Conservation (phyloP, 2,113 vertebrate species). For the Opisthocomus hoazin region DNA sequence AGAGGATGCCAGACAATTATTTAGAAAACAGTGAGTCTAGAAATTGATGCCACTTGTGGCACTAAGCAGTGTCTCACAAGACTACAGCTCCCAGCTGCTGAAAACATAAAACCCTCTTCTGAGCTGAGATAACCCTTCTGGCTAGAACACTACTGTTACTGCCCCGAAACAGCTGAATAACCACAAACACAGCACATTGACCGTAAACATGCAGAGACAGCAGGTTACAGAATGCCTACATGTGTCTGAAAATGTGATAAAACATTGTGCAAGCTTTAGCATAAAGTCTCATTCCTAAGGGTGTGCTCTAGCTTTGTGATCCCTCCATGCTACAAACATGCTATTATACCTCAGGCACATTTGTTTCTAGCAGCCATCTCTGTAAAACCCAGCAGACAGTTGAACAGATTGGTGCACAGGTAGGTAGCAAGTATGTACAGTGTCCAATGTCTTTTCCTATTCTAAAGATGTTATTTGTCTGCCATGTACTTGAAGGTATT, state of each 20-base stretch:
- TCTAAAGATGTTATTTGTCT: neutral
- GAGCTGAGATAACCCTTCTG: neutral
- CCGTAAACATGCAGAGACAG: neutral
- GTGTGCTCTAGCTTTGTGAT: neutral
- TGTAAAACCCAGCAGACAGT: neutral
- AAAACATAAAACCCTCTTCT: neutral
- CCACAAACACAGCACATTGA: neutral
- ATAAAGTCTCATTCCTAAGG: neutral
- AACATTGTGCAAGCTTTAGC: neutral
- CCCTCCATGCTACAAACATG: neutral
- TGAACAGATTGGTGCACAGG: neutral
- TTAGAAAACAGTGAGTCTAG: neutral
- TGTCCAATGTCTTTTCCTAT: neutral
- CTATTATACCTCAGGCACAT: neutral
- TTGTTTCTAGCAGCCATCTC: neutral
- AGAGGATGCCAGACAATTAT: neutral
- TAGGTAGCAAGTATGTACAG: fast-evolving
- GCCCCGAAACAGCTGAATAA: neutral
- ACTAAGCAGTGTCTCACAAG: neutral
- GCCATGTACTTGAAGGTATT: neutral
- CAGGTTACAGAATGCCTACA: neutral
- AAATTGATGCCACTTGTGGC: neutral
- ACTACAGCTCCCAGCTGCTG: neutral
- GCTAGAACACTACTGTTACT: neutral
- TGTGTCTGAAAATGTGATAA: neutral